phyloP scores from a whole-genome alignment of 1,140 invertebrate genomes.

The Aphis gossypii region DNA sequence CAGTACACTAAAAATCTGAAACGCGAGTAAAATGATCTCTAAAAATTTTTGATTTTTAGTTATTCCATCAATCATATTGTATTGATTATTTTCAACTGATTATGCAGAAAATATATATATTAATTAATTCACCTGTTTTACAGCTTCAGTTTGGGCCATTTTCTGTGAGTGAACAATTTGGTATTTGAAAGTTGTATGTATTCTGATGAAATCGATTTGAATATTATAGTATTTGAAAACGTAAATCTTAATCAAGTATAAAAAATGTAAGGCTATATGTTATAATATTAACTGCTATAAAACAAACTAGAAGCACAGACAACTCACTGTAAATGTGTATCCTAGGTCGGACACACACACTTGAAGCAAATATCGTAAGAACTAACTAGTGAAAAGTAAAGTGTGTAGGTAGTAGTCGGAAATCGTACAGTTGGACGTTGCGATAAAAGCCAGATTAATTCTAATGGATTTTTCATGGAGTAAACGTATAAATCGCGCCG shows the following conservation, averaged over 20 bases:
- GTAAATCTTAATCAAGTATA: background rate
- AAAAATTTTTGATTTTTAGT: background rate
- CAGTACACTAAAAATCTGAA: background rate
- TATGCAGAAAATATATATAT: background rate
- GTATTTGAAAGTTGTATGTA: background rate
- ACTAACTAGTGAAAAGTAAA: no score
- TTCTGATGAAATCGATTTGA: background rate
- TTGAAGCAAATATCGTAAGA: no score
- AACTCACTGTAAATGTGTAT: no score
- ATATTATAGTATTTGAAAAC: background rate
- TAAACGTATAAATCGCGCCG: no score
- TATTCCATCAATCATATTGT: background rate
- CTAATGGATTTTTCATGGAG: no score
- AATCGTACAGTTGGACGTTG: no score
- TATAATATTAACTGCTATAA: no score
- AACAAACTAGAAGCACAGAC: no score
- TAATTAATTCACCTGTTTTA: background rate
- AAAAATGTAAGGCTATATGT: background rate
- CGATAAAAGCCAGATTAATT: no score
- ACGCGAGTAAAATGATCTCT: background rate
- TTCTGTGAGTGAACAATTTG: background rate
- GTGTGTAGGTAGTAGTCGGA: no score
- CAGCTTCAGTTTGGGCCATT: constrained; percentile 32
- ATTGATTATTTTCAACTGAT: no score
- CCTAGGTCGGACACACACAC: no score